phyloP scores from a whole-genome alignment of 2,888 invertebrate species.

The Agriopis aurantiaria region DNA sequence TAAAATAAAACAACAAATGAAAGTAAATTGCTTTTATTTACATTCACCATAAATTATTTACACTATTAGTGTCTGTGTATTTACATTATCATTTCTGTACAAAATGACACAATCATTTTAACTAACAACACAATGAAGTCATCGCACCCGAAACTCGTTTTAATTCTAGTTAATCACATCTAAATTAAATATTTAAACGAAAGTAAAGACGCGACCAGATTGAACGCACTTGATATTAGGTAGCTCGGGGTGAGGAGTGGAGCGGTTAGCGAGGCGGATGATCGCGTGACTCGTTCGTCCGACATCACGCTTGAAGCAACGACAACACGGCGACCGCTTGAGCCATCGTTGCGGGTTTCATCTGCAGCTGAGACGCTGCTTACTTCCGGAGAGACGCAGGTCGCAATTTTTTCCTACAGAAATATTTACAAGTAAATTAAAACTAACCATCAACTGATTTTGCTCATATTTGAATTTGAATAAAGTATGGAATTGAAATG shows the following conservation, averaged over 20 bases:
- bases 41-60: conserved; percentile 58
- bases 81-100: conserved; percentile 49
- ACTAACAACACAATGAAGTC: conserved; percentile 9
- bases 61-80: conserved; percentile 51
- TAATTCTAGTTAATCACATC: conserved; percentile 42
- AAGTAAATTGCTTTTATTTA: conserved; percentile 50
- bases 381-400: conserved; percentile 85
- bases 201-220: conserved; percentile 50
- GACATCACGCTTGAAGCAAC: conserved; percentile 90
- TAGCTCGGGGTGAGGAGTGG: conserved; percentile 51
- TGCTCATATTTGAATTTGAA: too few species aligned
- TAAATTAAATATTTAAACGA: conserved; percentile 47
- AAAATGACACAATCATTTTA: conserved; percentile 28
- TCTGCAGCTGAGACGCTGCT: conserved; percentile 74
- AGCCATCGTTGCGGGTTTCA: conserved; percentile 70
- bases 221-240: conserved; percentile 51
- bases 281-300: conserved; percentile 82
- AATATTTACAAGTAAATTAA: conserved; percentile 1
- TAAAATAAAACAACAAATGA: conserved; percentile 45
- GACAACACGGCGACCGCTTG: conserved; percentile 85
- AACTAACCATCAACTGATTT: neutral
- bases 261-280: conserved; percentile 61
- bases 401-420: conserved; percentile 67
- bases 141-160: conserved; percentile 26
- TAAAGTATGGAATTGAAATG: too few species aligned